Base-by-base conservation (phyloP, 2,113 vertebrate genomes). In the Gasterosteus nipponicus region DNA sequence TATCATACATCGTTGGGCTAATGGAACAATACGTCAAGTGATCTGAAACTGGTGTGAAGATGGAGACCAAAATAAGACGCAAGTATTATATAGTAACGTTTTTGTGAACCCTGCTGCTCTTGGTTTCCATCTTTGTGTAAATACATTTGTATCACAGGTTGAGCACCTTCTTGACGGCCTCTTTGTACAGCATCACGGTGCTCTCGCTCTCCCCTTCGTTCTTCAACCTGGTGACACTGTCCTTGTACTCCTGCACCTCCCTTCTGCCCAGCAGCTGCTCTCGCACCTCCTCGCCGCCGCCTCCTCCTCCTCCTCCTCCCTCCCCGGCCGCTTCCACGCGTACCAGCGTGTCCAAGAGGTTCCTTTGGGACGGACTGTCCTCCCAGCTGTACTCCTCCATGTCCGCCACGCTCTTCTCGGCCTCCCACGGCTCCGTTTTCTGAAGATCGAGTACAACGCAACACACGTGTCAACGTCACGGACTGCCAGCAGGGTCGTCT, bases 391-490 rank as follows among this genome's bases (percentile, higher is more conserved):
- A 99, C 42, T 99, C 96, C 59, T 98, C 96, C 96, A 96, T 97
- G 93, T 99, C 98, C 12, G 93, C 95, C 53, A 93, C 94, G 0
- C 95, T 94, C 92, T 96, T 98, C 31, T 94, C 94, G 0, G 94
- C 93, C 86, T 98, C 98, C 97, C 98, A 99, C 1, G 74, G 75
- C 88, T 99, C 97, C 0, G 86, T 96, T 98, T 99, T 99, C 97
- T 99, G 69, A 93, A 89, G 44, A 74, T 77, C 63, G 71, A 75
- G 57, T 78, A 1, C 54, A 49, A 75, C 12, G 33, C n/a, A 72
- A 54, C 10, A 58, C 15, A 11, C 64, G 22, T 11, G 26, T 61
- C 29, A 18, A 0, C 26, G 46, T 56, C 10, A 42, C 7, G 16
- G 8, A 69, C 57, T 16, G 19, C 11, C 58, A 53, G 22, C 26